Base-by-base conservation (phyloP, 92 coral and sea anemone genomes). In the Porites lobata region DNA sequence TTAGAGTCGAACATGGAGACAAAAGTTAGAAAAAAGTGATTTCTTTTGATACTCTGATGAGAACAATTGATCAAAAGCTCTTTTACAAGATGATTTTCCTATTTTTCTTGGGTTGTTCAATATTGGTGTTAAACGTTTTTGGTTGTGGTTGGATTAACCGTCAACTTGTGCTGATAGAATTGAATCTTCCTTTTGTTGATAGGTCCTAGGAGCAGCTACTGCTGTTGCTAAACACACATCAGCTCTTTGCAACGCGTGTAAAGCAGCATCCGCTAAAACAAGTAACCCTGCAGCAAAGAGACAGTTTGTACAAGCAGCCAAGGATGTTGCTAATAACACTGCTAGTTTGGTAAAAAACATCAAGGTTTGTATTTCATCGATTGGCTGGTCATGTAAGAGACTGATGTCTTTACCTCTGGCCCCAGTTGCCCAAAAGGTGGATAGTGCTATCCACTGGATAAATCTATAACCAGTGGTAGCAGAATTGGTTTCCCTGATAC, bases 191-290 rank as follows among this genome's bases (percentile, higher is more conserved):
- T 77, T 13, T 77, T 61, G 19, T 59, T 63, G 50, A 11, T 77
- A 98, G 99, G 96, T 98, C 7, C 87, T 98, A 9, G 91, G 96
- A 47, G 96, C 99, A 6, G 99, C 99, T 9, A 98, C 99, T 12
- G 88, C 99, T 0, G 98, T 98, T 51, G 99, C 99, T 18, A 98
- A 98, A 65, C 99, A 98, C 91, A 98, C 99, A 4, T 98, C 99
- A n/a, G 95, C 98, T 51, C 94, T 98, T 53, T 98, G 99, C 78
- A 98, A 98, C 65, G 99, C 98, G 6, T 98, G 99, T 50, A 98
- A 98, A 81, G 93, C 98, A 9, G 99, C 99, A 11, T 98, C 99
- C 6, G 98, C 99, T 3, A 98, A 98, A 81, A 95, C 99, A 38
- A 73, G 69, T n/a, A 95, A 92, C 72, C 99, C 99, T 11, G 96